These are phyloP conservation scores for Phocoena sinus DNA, from an alignment of 2,113 vertebrate genomes.

Conservation along the genomic window DNA sequence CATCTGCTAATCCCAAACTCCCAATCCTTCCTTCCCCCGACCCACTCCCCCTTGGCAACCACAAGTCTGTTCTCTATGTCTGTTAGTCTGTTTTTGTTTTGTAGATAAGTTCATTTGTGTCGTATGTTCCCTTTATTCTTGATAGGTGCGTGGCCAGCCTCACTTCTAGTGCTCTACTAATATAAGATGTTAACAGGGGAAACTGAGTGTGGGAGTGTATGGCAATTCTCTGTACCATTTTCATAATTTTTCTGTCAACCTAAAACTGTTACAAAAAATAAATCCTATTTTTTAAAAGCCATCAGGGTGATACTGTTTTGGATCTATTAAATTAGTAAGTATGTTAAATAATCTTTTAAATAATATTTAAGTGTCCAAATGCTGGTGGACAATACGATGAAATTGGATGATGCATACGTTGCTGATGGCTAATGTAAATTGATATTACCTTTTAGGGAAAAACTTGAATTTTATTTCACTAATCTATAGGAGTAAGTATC, in stretches of 20 bases:
- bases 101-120: too few relatives aligned
- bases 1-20: too few relatives aligned
- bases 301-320: background rate
- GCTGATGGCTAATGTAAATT: background rate
- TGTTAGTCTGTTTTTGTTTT: too few relatives aligned
- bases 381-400: background rate
- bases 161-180: slow-evolving; percentile 5
- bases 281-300: background rate
- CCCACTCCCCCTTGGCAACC: too few relatives aligned
- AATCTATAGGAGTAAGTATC: background rate
- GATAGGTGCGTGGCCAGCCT: slow-evolving; percentile 73
- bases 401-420: background rate
- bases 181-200: background rate
- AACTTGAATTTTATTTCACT: background rate
- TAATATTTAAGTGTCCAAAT: background rate
- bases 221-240: background rate
- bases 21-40: too few relatives aligned
- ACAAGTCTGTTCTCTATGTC: too few relatives aligned
- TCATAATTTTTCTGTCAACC: background rate
- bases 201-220: background rate
- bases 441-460: background rate
- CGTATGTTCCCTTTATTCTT: slow-evolving; percentile 38
- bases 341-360: background rate
- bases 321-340: background rate
- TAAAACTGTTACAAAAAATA: background rate